Evolutionary conservation across 2,888 invertebrate genomes (phyloP).

Genomic region (Unio delphinus): DNA sequence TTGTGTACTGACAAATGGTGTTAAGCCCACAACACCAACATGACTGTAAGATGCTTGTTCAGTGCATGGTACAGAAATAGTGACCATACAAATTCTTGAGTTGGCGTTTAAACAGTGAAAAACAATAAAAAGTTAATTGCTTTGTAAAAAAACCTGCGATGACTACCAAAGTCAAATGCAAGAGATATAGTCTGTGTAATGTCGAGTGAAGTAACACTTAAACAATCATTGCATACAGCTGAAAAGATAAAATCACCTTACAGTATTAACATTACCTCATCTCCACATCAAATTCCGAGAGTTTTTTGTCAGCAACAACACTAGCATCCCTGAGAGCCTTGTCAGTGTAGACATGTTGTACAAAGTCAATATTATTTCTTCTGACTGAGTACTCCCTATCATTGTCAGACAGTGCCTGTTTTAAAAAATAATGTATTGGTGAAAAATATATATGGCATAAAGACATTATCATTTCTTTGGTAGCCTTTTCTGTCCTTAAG

Average conservation of each 20-base stretch:
- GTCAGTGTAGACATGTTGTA: constrained; percentile 71
- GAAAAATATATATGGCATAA: not conserved
- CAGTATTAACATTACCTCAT: constrained; percentile 59
- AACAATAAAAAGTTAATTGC: too few species aligned
- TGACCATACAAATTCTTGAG: too few species aligned
- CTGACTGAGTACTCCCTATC: constrained; percentile 67
- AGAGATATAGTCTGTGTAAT: too few species aligned
- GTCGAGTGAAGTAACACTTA: too few species aligned
- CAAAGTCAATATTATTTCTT: constrained; percentile 70
- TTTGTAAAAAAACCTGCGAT: too few species aligned
- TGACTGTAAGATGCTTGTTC: too few species aligned
- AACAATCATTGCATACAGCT: too few species aligned
- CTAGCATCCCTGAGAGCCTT: constrained; percentile 72
- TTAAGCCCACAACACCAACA: too few species aligned
- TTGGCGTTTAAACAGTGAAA: too few species aligned
- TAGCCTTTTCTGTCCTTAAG: not conserved
- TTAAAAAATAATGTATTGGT: not conserved
- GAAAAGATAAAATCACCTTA: not conserved
- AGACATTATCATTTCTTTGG: not conserved
- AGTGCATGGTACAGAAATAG: too few species aligned
- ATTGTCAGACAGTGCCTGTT: constrained; percentile 69
- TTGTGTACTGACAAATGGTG: too few species aligned
- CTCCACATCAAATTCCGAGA: constrained; percentile 73
- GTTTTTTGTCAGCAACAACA: constrained; percentile 71
- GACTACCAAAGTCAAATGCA: too few species aligned